Evolutionary conservation across 2,888 invertebrate species (phyloP).

Genomic region (Drosophila multiciliata): DNA sequence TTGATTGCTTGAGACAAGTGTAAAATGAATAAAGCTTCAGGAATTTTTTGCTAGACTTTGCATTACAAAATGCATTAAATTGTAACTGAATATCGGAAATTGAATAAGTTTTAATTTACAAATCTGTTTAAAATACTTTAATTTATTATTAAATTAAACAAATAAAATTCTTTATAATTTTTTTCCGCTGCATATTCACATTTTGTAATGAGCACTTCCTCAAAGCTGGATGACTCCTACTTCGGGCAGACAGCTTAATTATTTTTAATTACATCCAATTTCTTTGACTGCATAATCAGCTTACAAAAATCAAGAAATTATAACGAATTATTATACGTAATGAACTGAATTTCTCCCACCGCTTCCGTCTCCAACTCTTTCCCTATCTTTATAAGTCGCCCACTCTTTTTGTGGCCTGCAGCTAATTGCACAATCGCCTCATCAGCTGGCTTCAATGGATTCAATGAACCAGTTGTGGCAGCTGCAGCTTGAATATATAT

Average conservation of each 20-base stretch:
- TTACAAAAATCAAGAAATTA: conserved; percentile 41
- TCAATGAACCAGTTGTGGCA: conserved; percentile 48
- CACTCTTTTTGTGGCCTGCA: conserved; percentile 14
- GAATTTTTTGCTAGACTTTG: not conserved
- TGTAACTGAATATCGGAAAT: not conserved
- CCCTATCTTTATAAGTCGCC: conserved; percentile 6
- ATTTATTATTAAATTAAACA: not conserved
- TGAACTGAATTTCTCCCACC: conserved; percentile 28
- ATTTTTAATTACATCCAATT: conserved; percentile 48
- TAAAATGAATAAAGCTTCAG: not conserved
- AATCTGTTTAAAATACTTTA: not conserved
- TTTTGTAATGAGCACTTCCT: conserved; percentile 14
- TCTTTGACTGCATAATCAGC: conserved; percentile 35
- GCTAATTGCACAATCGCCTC: conserved; percentile 43
- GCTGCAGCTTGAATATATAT: conserved; percentile 1
- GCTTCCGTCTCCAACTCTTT: not conserved
- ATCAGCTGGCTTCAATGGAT: conserved; percentile 33
- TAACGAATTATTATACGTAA: conserved; percentile 39
- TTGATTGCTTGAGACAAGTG: conserved; percentile 19
- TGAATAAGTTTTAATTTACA: no score
- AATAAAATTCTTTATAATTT: not conserved
- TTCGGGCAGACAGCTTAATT: conserved; percentile 40
- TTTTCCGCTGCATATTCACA: not conserved
- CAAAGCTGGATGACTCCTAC: conserved; percentile 10
- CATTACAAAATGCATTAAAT: not conserved